Percentiles rank a stretch among this genome's conserved stretches.
These are phyloP conservation scores for Halcyon badia DNA, from an alignment of 2,797 vertebrate genomes.

Conservation along the genomic window DNA sequence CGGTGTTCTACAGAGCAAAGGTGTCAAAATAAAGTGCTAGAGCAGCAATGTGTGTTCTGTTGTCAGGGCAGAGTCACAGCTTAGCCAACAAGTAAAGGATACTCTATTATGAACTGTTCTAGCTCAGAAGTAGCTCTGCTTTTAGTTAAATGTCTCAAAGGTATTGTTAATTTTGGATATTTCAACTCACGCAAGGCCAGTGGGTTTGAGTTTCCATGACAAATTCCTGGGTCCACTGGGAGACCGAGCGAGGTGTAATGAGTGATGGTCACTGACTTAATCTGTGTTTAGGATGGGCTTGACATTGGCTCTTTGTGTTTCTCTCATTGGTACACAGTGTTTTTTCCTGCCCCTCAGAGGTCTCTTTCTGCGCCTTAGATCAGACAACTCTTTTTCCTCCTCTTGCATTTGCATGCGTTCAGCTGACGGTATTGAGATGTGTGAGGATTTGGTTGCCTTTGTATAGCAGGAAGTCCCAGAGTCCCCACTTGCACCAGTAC, in stretches of 20 bases:
- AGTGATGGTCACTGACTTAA: conserved; percentile 11
- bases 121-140: conserved; percentile 11
- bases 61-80: background rate
- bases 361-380: conserved; percentile 51
- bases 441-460: conserved; percentile 55
- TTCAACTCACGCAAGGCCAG: background rate
- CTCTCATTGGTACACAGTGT: background rate
- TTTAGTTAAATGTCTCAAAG: conserved; percentile 38
- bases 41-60: background rate
- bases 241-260: background rate
- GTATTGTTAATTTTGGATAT: conserved; percentile 8
- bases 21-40: background rate
- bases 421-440: conserved; percentile 17
- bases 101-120: background rate
- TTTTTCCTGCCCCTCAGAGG: conserved; percentile 32
- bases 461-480: conserved; percentile 41
- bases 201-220: conserved; percentile 32
- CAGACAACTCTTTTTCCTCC: conserved; percentile 27
- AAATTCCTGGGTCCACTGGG: background rate
- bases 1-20: background rate
- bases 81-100: background rate
- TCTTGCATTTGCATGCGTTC: conserved; percentile 53
- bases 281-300: conserved; percentile 20
- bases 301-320: conserved; percentile 32
- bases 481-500: background rate